Evolutionary conservation across 2,797 vertebrate genomes (phyloP).

Genomic region (Huso huso): DNA sequence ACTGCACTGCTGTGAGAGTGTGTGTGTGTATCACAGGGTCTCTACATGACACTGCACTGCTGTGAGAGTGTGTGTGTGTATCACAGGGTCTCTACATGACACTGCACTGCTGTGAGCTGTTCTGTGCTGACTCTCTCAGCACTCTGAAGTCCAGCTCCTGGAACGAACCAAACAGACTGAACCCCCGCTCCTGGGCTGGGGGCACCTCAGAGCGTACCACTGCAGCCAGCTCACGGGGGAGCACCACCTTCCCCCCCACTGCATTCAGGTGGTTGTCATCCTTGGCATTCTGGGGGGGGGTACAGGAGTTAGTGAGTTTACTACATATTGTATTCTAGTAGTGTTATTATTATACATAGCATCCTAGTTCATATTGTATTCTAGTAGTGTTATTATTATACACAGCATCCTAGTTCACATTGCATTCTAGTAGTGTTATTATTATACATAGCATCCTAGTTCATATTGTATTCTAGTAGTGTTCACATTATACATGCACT

Average conservation of each 20-base stretch:
- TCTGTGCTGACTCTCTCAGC: conserved; percentile 18
- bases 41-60: no score
- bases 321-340: no score
- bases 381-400: no score
- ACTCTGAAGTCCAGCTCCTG: conserved; percentile 42
- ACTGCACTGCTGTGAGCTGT: background rate
- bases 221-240: conserved; percentile 48
- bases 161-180: conserved; percentile 48
- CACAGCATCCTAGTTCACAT: no score
- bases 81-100: conserved; percentile 21
- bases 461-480: no score
- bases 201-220: conserved; percentile 41
- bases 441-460: no score
- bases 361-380: no score
- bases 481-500: no score
- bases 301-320: background rate
- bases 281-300: conserved; percentile 36
- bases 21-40: no score
- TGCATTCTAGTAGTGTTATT: no score
- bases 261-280: conserved; percentile 42
- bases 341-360: no score
- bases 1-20: no score
- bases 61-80: background rate
- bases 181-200: conserved; percentile 40
- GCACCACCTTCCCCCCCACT: conserved; percentile 40